Evolutionary conservation across 2,797 vertebrate genomes (phyloP).

Genomic region (Carapus acus): DNA sequence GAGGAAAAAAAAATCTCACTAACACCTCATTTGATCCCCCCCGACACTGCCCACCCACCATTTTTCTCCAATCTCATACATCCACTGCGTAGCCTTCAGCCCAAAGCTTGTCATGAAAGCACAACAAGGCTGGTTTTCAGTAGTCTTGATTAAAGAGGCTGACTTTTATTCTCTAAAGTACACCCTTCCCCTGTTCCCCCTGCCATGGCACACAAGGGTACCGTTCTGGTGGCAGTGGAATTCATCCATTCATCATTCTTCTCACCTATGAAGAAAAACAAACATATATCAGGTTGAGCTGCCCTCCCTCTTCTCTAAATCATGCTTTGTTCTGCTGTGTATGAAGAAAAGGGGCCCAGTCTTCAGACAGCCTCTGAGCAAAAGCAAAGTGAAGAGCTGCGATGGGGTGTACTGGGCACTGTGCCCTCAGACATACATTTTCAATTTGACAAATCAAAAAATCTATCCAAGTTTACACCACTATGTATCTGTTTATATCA

Average conservation of each 20-base stretch:
- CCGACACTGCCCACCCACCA: conserved; percentile 16
- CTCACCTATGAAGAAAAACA: conserved; percentile 72
- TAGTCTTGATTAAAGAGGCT: conserved; percentile 73
- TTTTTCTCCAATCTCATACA: conserved; percentile 40
- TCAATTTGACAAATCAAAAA: conserved; percentile 11
- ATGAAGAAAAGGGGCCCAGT: conserved; percentile 57
- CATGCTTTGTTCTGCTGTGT: conserved; percentile 65
- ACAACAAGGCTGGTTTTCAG: conserved; percentile 75
- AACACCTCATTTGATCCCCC: conserved; percentile 59
- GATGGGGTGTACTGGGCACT: too few species aligned
- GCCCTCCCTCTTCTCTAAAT: conserved; percentile 67
- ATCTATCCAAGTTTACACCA: conserved; percentile 9
- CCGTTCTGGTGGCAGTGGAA: conserved; percentile 65
- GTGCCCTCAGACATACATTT: conserved; percentile 7
- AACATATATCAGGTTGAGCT: conserved; percentile 65
- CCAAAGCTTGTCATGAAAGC: conserved; percentile 70
- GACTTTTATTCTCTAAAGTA: conserved; percentile 67
- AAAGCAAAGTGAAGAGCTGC: conserved; percentile 17
- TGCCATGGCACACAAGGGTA: conserved; percentile 62
- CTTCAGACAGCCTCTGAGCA: conserved; percentile 50
- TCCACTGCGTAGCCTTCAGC: conserved; percentile 34
- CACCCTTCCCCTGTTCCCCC: conserved; percentile 56
- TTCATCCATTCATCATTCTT: conserved; percentile 70
- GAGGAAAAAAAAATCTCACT: conserved; percentile 56
- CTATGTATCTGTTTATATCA: too few species aligned